Conservation (phyloP, 2,113 vertebrate species). For the Aepyceros melampus region DNA sequence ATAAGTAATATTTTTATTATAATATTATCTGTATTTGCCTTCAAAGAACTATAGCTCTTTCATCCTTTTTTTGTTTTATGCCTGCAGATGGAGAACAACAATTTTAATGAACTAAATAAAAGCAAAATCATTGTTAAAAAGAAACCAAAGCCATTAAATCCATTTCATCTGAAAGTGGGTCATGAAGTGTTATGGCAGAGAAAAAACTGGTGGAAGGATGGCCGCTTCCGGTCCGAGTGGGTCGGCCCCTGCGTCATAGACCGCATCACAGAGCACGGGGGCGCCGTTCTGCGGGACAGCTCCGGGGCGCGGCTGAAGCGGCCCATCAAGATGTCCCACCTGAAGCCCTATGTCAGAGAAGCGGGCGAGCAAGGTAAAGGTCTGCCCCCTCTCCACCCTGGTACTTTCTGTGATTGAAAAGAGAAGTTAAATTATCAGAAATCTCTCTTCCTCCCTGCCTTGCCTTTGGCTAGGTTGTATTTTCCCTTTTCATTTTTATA, state of each 20-base stretch:
- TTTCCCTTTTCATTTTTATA: neutral
- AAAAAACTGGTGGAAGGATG: slow-evolving; percentile 84
- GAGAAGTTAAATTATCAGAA: neutral
- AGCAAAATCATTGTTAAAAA: slow-evolving; percentile 73
- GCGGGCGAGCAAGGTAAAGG: slow-evolving; percentile 71
- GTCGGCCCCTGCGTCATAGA: slow-evolving; percentile 83
- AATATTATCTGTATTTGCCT: neutral
- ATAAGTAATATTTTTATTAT: neutral
- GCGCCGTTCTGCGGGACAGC: slow-evolving; percentile 79
- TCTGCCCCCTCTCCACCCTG: neutral
- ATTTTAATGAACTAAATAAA: slow-evolving; percentile 56
- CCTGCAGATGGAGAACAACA: slow-evolving; percentile 64
- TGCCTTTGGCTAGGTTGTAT: neutral
- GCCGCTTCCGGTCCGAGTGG: slow-evolving; percentile 81
- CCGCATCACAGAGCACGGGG: slow-evolving; percentile 79
- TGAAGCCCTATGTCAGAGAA: slow-evolving; percentile 78
- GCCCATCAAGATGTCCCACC: slow-evolving; percentile 83
- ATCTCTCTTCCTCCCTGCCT: fast-evolving
- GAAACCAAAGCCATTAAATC: slow-evolving; percentile 78
- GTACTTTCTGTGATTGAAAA: neutral
- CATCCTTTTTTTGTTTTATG: slow-evolving; percentile 16
- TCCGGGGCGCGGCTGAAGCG: slow-evolving; percentile 78
- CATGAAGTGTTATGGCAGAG: slow-evolving; percentile 82
- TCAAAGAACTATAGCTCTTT: slow-evolving; percentile 15
- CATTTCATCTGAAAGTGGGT: slow-evolving; percentile 79